Evolutionary conservation across 2,113 vertebrate species (phyloP).

Genomic region (Damaliscus lunatus): DNA sequence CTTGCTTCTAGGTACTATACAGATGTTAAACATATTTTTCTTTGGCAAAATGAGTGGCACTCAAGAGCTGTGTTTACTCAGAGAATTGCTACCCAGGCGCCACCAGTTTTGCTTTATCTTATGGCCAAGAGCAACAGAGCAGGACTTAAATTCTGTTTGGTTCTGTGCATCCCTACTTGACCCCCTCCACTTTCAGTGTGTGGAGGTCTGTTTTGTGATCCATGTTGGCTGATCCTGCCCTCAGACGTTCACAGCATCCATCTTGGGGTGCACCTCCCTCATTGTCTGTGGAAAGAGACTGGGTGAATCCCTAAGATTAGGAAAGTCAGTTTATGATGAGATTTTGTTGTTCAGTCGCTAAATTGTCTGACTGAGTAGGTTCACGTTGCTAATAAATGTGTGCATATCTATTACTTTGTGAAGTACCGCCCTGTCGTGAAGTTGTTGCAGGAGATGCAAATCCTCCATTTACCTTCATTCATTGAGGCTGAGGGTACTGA

Average conservation of each 20-base stretch:
- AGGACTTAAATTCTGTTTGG: not conserved
- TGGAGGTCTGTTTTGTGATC: not conserved
- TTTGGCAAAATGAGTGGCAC: not conserved
- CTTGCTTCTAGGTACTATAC: not conserved
- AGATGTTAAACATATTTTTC: not conserved
- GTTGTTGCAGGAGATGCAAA: not conserved
- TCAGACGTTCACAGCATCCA: not conserved
- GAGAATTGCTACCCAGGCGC: not conserved
- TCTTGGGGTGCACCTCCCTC: not conserved
- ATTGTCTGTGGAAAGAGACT: not conserved
- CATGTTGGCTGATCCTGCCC: not conserved
- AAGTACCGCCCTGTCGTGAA: not conserved
- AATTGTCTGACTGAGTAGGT: not conserved
- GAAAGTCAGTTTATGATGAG: not conserved
- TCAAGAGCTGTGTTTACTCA: not conserved
- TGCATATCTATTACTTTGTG: not conserved
- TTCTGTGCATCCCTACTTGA: not conserved
- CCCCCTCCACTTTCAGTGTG: not conserved
- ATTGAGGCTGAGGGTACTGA: not conserved
- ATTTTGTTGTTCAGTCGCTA: not conserved
- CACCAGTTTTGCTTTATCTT: no score
- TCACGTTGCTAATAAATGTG: not conserved
- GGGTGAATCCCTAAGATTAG: not conserved
- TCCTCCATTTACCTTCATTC: not conserved
- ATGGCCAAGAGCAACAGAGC: not conserved